Conservation (phyloP, 2,888 invertebrate genomes). For the Lasioglossum vierecki region DNA sequence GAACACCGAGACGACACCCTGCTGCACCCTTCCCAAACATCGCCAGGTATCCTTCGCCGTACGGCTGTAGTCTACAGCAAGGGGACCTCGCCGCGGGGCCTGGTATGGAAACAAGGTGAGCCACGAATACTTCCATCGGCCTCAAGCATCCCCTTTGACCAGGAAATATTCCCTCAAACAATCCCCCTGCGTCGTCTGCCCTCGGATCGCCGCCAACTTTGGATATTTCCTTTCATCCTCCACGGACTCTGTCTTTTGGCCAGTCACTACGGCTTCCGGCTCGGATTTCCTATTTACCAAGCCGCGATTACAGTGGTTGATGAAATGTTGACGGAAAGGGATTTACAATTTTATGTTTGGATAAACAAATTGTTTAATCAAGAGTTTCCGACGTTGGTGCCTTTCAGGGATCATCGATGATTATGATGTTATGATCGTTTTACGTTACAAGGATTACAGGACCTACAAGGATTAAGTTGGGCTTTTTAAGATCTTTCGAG, state of each 20-base stretch:
- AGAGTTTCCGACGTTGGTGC: background rate
- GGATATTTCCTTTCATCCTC: background rate
- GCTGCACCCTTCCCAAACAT: slow-evolving; percentile 51
- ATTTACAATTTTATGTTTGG: background rate
- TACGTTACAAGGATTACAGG: no score
- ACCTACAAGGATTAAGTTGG: background rate
- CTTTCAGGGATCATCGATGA: background rate
- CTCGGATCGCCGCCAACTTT: background rate
- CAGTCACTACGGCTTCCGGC: background rate
- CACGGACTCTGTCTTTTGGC: background rate
- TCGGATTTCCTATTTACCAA: background rate
- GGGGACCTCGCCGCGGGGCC: slow-evolving; percentile 64
- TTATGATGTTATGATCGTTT: no score
- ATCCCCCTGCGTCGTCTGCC: background rate
- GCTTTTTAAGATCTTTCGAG: background rate
- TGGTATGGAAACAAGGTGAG: slow-evolving; percentile 80
- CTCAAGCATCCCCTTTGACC: background rate
- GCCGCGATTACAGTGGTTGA: background rate
- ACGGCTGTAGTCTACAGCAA: slow-evolving; percentile 63
- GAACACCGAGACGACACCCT: slow-evolving; percentile 52
- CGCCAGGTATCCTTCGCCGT: slow-evolving; percentile 59
- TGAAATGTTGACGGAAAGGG: background rate
- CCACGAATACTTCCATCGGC: background rate
- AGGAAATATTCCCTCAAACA: background rate
- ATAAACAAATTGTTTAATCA: background rate